phyloP scores from a whole-genome alignment of 2,113 vertebrate species.

The Xenopus tropicalis region DNA sequence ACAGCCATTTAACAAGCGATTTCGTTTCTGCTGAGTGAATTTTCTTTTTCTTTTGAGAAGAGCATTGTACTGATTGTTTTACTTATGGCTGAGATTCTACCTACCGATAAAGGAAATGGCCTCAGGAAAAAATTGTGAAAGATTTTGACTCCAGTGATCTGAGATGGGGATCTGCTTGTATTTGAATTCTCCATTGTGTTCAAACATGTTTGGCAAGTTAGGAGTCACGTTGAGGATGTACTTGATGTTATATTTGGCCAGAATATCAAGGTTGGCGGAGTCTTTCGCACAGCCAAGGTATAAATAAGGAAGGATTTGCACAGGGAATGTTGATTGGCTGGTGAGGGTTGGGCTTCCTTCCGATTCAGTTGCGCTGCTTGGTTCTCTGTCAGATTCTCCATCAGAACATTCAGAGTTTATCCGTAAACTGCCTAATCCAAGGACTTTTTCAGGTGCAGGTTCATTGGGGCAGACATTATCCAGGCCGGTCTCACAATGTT shows the following conservation, averaged over 20 bases:
- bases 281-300: slow-evolving; percentile 98
- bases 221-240: slow-evolving; percentile 99
- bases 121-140: slow-evolving; percentile 98
- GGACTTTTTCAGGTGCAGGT: slow-evolving; percentile 85
- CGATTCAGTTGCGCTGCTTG: slow-evolving; percentile 91
- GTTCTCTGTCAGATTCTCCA: slow-evolving; percentile 91
- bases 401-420: slow-evolving; percentile 96
- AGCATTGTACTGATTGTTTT: too few species aligned
- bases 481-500: slow-evolving; percentile 92
- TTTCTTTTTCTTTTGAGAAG: too few species aligned
- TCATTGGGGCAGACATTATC: slow-evolving; percentile 88
- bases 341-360: slow-evolving; percentile 89
- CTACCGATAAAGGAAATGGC: slow-evolving; percentile 98
- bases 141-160: slow-evolving; percentile 99
- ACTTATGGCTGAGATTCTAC: slow-evolving; percentile 47
- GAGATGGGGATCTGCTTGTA: slow-evolving; percentile 99
- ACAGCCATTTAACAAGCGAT: too few species aligned
- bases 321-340: slow-evolving; percentile 94
- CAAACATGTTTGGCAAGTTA: slow-evolving; percentile 98
- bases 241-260: slow-evolving; percentile 96
- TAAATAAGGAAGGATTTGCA: slow-evolving; percentile 95
- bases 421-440: slow-evolving; percentile 87
- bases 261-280: slow-evolving; percentile 91
- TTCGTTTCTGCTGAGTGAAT: too few species aligned
- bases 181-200: slow-evolving; percentile 93